Evolutionary conservation across 1,140 invertebrate species (phyloP), one percentile per base, ranked within the genome.

Genomic region (Heliothis virescens): DNA sequence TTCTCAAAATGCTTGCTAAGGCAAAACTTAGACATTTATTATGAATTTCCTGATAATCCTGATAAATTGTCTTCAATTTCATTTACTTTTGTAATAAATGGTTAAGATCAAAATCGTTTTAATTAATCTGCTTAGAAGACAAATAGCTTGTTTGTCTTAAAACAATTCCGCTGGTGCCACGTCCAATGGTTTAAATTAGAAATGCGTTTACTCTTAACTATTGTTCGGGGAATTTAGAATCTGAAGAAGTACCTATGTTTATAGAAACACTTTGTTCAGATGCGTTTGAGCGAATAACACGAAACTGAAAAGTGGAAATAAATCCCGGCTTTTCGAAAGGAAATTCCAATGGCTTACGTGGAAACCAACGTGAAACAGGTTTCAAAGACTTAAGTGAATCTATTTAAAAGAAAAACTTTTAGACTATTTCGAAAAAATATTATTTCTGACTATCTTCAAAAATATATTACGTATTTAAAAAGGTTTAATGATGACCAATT

Each of bases 241-340:
- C 67, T n/a, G 15, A 72, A 57, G 18, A 29, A 13, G 57, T 63
- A 72, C 18, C 47, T 75, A 73, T 72, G 69, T 78, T 62, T 73
- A 57, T 50, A 34, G 67, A 71, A 60, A 59, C 18, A 26, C 75
- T 75, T 81, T 81, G 75, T 81, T 77, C 75, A n/a, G 63, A 81
- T 55, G 65, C 79, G 74, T 79, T 83, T 78, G 79, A 80, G 60
- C 78, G 69, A 79, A 78, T 78, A 79, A 80, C 82, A 80, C 60
- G 59, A 67, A 74, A 80, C 79, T 80, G 82, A 83, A 83, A 83
- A 83, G 82, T 80, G 78, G 79, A 83, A 80, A 83, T 83, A 83
- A 83, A 83, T 83, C 79, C 82, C 65, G 67, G 79, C 53, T 73
- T 78, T 79, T 67, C 73, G 69, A 29, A 78, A 80, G 74, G 60